Base-by-base conservation (phyloP, 1,140 invertebrate species). In the Caerostris extrusa region DNA sequence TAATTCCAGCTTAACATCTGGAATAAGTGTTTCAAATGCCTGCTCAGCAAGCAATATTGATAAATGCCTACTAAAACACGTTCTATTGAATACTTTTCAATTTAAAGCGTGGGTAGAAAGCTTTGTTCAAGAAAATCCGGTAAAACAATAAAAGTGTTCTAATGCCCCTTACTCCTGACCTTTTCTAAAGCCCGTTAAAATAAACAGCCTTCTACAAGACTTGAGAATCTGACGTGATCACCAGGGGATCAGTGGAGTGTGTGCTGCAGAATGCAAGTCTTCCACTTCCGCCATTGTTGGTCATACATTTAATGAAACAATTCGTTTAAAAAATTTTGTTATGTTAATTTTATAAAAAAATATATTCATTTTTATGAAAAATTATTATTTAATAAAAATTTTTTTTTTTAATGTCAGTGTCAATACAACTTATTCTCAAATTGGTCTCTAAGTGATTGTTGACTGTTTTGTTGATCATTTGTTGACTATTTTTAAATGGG, bases 161-260 rank as follows among this genome's bases (percentile, higher is more conserved):
- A 64, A 58, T 69, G 87, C 87, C 64, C 34, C 87, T 89, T 67
- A 67, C 55, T 5, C 17, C 53, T 56, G 56, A 60, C 89, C 69
- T 90, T 89, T 69, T 55, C 61, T 58, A 53, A 90, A 90, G 56
- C 50, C 53, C 67, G 67, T 77, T 90, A 81, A 90, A 90, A 81
- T 7, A 90, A 90, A 90, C 89, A 90, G n/a, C 3, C 89, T 34
- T 58, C 19, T 69, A 56, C 50, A 77, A 64, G 85, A 50, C 57
- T 19, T 87, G 57, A 50, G 19, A 87, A 61, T 87, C 34, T 86
- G 34, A 77, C 71, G 71, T 77, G 71, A 77, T 77, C 19, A 77
- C 71, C 53, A 77, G 34, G 50, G 71, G 71, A 77, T 77, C 19
- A 77, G 71, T 53, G 71, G 53, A 53, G 71, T 50, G 34, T 77